Percentiles rank a stretch among this genome's conserved stretches.
These are phyloP conservation scores for Scortum barcoo DNA, from an alignment of 2,113 vertebrate genomes.

Conservation along the genomic window DNA sequence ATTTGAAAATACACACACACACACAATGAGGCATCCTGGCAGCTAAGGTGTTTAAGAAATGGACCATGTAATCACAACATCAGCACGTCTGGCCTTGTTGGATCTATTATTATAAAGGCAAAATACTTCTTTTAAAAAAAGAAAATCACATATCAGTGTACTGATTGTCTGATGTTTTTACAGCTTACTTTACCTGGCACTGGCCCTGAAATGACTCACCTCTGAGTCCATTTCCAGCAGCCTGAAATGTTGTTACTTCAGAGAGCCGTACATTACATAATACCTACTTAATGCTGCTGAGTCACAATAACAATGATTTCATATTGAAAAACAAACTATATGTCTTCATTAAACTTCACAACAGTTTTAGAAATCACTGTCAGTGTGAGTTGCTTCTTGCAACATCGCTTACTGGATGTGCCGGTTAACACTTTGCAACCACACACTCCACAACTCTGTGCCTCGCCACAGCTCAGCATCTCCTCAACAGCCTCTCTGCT, in stretches of 20 bases:
- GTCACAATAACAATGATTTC: background rate
- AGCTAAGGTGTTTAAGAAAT: background rate
- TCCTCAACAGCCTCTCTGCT: slow-evolving; percentile 40
- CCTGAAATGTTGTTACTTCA: background rate
- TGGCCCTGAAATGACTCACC: background rate
- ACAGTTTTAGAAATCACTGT: background rate
- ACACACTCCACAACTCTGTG: background rate
- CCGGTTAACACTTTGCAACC: slow-evolving; percentile 2
- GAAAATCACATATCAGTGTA: background rate
- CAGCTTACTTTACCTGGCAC: background rate
- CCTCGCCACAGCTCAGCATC: slow-evolving; percentile 20
- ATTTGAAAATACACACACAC: background rate
- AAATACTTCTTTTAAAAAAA: too few relatives aligned
- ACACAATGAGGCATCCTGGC: too few relatives aligned
- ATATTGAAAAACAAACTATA: background rate
- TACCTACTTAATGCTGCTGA: background rate
- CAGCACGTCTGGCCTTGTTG: background rate
- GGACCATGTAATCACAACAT: background rate
- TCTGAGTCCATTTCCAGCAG: background rate
- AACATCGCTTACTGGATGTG: slow-evolving; percentile 1
- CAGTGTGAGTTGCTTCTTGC: background rate
- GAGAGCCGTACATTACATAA: background rate
- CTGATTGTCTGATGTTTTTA: background rate
- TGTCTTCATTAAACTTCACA: background rate
- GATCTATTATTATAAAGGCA: background rate